Percentiles rank a stretch among this genome's conserved stretches.
phyloP scores from a whole-genome alignment of 2,113 vertebrate genomes.

The Zosterops pallidus region DNA sequence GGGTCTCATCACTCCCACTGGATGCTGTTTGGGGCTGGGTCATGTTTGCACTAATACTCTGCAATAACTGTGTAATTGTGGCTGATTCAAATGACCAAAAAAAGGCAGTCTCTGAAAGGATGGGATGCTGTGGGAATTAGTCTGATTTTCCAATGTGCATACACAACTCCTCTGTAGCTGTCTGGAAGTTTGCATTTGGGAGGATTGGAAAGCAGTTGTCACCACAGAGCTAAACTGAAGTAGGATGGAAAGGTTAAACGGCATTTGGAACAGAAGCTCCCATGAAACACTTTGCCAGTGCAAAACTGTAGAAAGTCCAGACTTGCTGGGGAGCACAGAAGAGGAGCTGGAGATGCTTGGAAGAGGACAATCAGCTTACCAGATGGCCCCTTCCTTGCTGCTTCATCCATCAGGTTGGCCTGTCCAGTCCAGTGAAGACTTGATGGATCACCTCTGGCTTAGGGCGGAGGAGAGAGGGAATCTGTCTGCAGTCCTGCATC shows the following conservation, averaged over 20 bases:
- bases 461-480: constrained; percentile 22
- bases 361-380: constrained; percentile 33
- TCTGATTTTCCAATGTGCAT: neutral
- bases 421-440: constrained; percentile 25
- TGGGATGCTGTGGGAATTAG: neutral
- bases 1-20: neutral
- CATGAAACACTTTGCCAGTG: neutral
- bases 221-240: neutral
- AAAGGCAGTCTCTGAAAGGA: neutral
- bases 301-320: neutral
- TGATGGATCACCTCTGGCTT: constrained; percentile 10
- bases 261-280: neutral
- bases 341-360: constrained; percentile 49
- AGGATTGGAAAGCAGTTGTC: neutral
- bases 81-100: neutral
- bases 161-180: neutral
- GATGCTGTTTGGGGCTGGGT: neutral
- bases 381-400: constrained; percentile 7
- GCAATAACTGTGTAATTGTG: neutral
- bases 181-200: neutral
- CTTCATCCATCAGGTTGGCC: constrained; percentile 7
- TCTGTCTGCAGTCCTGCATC: constrained; percentile 43
- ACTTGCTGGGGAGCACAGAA: neutral
- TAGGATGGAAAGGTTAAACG: neutral
- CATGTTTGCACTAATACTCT: neutral